Evolutionary conservation across 1,140 invertebrate genomes (phyloP).

Genomic region (Temnothorax curvispinosus): DNA sequence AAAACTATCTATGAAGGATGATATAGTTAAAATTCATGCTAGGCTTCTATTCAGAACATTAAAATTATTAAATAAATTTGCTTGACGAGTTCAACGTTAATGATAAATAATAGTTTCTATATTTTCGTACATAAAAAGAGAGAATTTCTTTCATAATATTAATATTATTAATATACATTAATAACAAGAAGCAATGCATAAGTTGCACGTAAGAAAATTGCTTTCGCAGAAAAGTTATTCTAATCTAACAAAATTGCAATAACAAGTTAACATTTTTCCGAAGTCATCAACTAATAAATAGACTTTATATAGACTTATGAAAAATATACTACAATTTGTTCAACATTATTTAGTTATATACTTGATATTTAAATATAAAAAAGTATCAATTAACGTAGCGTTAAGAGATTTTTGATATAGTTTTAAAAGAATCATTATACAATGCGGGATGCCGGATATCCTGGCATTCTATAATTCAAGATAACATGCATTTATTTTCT

Average conservation of each 20-base stretch:
- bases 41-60: background rate
- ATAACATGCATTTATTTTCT: background rate
- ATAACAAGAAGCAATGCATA: background rate
- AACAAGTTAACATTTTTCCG: background rate
- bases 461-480: background rate
- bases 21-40: background rate
- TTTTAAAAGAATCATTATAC: background rate
- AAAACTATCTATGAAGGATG: background rate
- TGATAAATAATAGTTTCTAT: background rate
- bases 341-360: background rate
- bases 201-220: background rate
- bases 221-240: background rate
- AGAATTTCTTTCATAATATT: background rate
- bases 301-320: background rate
- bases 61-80: background rate
- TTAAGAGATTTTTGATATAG: conserved; percentile 2
- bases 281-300: background rate
- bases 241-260: background rate
- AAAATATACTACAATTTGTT: background rate
- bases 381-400: background rate
- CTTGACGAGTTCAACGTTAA: background rate
- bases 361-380: background rate
- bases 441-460: background rate
- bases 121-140: background rate
- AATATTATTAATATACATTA: background rate